A percentile compares a stretch with the other conserved stretches of the same genome.
phyloP scores from a whole-genome alignment of 2,888 invertebrate genomes.

The Oeneis ivallda region DNA sequence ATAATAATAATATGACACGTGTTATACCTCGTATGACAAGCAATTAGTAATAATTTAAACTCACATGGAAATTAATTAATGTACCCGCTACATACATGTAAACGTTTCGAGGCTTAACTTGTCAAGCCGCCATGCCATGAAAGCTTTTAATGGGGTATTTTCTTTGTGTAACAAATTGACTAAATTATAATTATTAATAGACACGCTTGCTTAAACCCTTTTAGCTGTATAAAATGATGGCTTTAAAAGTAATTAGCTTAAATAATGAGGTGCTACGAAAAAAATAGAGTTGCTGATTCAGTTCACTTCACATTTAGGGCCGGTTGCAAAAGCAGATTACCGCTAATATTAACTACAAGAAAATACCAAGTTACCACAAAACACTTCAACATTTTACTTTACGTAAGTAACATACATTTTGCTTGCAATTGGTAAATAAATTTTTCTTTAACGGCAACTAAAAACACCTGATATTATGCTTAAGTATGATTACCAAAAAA shows the following conservation, averaged over 20 bases:
- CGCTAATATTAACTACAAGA: too few species aligned
- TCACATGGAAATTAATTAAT: constrained; percentile 14
- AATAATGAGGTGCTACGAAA: background rate
- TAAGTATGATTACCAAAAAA: too few species aligned
- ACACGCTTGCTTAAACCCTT: constrained; percentile 1
- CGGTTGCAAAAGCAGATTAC: too few species aligned
- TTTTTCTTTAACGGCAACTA: too few species aligned
- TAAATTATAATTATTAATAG: constrained; percentile 15
- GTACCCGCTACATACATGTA: constrained; percentile 10
- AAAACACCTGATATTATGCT: too few species aligned
- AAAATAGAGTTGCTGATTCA: background rate
- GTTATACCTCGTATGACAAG: constrained; percentile 1
- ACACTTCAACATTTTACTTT: too few species aligned
- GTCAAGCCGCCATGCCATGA: constrained; percentile 3
- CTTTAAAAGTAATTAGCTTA: constrained; percentile 10
- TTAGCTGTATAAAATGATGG: constrained; percentile 10
- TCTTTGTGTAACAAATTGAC: constrained; percentile 22
- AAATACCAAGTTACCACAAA: too few species aligned
- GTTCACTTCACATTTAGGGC: too few species aligned
- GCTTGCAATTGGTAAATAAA: too few species aligned
- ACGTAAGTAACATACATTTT: too few species aligned
- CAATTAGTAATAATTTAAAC: constrained; percentile 24
- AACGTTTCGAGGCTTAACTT: constrained; percentile 18
- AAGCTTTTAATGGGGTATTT: constrained; percentile 15
- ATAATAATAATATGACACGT: constrained; percentile 3